Evolutionary conservation across 1,140 invertebrate species (phyloP).

Genomic region (Battus philenor): DNA sequence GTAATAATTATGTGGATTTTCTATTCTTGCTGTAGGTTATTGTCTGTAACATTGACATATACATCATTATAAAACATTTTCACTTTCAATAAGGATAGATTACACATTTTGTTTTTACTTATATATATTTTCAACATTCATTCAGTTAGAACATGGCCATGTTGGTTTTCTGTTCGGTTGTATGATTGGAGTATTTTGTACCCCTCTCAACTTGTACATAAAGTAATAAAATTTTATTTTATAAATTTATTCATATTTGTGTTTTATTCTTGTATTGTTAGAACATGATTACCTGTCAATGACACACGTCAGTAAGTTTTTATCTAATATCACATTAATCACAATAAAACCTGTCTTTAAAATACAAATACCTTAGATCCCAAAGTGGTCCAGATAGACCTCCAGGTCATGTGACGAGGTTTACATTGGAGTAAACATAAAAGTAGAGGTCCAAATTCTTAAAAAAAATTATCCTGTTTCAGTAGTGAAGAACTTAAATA

Average conservation of each 20-base stretch:
- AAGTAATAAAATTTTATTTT: constrained; percentile 74
- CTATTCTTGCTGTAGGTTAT: too few relatives aligned
- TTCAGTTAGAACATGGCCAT: constrained; percentile 23
- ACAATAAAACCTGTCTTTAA: too few relatives aligned
- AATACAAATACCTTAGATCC: too few relatives aligned
- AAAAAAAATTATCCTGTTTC: too few relatives aligned
- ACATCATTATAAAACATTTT: too few relatives aligned
- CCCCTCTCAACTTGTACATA: constrained; percentile 64
- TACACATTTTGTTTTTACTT: constrained; percentile 18
- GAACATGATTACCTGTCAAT: constrained; percentile 13
- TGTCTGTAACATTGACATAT: too few relatives aligned
- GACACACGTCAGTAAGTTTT: constrained; percentile 3
- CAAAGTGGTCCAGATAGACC: too few relatives aligned
- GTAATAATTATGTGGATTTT: too few relatives aligned
- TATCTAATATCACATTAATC: constrained; percentile 5
- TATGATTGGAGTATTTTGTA: constrained; percentile 58
- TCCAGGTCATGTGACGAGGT: too few relatives aligned
- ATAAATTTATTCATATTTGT: constrained; percentile 55
- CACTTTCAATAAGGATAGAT: constrained; percentile 13
- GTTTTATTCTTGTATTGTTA: constrained; percentile 36
- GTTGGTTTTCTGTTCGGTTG: constrained; percentile 42
- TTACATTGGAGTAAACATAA: too few relatives aligned
- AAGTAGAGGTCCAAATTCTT: too few relatives aligned
- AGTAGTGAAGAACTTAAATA: too few relatives aligned
- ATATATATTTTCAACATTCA: constrained; percentile 18